Conservation (phyloP, 2,113 vertebrate genomes). For the Archilochus colubris region DNA sequence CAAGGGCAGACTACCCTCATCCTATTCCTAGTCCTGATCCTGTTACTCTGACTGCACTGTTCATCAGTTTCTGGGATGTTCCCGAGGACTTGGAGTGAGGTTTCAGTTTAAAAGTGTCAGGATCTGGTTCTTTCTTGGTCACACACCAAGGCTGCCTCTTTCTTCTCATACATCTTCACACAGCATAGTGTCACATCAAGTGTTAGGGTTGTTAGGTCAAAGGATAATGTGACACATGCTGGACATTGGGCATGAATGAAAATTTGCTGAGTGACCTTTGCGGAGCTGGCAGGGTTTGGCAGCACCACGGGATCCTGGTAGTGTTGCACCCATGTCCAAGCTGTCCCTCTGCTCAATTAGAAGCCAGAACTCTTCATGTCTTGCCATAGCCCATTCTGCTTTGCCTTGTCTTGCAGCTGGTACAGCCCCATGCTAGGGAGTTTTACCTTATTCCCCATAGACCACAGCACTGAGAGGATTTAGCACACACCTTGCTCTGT, state of each 20-base stretch:
- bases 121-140: not conserved
- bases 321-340: fast-evolving
- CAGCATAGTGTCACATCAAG: not conserved
- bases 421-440: not conserved
- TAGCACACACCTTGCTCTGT: not conserved
- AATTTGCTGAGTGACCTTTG: not conserved
- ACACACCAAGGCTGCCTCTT: not conserved
- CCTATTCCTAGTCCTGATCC: not conserved
- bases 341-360: not conserved
- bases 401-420: not conserved
- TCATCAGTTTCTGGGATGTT: not conserved
- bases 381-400: not conserved
- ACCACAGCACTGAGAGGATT: not conserved
- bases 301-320: not conserved
- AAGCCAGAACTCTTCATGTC: not conserved
- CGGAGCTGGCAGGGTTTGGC: not conserved
- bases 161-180: not conserved
- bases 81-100: not conserved
- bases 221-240: not conserved
- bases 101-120: not conserved
- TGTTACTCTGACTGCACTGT: not conserved
- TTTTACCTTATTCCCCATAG: not conserved
- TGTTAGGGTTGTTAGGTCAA: fast-evolving
- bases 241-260: not conserved
- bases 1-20: not conserved